A percentile compares a stretch with the other conserved stretches of the same genome.
These are phyloP conservation scores for Urosaurus nigricauda DNA, from an alignment of 2,797 vertebrate genomes.

Conservation along the genomic window DNA sequence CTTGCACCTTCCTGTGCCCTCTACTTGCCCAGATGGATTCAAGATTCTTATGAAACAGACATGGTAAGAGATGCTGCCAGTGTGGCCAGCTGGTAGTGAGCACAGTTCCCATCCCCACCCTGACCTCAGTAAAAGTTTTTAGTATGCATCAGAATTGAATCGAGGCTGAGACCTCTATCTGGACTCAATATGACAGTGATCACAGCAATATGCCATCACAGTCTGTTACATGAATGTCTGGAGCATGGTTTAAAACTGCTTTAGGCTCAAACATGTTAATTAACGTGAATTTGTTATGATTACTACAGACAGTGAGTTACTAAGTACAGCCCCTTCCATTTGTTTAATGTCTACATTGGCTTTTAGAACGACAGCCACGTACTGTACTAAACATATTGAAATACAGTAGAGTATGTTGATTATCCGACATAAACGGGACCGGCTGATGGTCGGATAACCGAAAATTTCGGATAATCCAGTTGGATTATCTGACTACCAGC, in stretches of 20 bases:
- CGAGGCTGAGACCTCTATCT: not conserved
- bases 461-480: no score
- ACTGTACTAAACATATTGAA: not conserved
- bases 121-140: not conserved
- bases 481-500: no score
- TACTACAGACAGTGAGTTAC: not conserved
- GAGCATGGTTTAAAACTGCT: not conserved
- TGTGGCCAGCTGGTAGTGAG: not conserved
- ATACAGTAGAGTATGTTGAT: no score
- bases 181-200: not conserved
- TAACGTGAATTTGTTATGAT: not conserved
- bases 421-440: no score
- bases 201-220: not conserved
- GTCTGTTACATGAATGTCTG: not conserved
- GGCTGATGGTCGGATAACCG: no score
- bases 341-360: not conserved
- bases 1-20: slow-evolving; percentile 96
- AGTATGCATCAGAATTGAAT: not conserved
- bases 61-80: slow-evolving; percentile 83
- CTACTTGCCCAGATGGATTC: slow-evolving; percentile 97
- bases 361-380: not conserved
- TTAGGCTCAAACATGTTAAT: not conserved
- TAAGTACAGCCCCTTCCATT: not conserved
- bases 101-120: not conserved
- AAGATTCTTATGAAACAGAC: slow-evolving; percentile 99